Evolutionary conservation across 64 coral and sea anemone species (phyloP).

Genomic region (Hydrozoanthus tunicans): DNA sequence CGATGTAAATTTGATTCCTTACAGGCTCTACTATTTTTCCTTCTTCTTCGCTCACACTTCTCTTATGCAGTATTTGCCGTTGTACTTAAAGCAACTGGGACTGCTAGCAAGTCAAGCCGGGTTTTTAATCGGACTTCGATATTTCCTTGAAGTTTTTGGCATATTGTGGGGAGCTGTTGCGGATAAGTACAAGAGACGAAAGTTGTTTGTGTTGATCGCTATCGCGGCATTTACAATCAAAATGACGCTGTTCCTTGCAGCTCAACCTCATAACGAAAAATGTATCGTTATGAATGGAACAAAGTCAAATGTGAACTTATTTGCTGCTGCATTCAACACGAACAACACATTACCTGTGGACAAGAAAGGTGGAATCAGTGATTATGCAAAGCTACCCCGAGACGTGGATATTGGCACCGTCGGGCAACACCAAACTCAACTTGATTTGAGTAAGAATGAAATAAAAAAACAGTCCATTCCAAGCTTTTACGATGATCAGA

Average conservation of each 20-base stretch:
- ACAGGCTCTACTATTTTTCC: slow-evolving; percentile 27
- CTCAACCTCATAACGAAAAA: slow-evolving; percentile 13
- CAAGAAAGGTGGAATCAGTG: not conserved
- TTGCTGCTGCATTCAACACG: not conserved
- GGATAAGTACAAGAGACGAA: slow-evolving; percentile 37
- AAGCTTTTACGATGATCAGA: not conserved
- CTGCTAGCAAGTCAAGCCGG: slow-evolving; percentile 24
- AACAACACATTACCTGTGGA: not conserved
- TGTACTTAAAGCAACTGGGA: slow-evolving; percentile 44
- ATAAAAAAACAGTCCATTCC: not conserved
- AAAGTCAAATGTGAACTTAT: not conserved
- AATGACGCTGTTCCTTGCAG: slow-evolving; percentile 23
- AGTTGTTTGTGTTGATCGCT: slow-evolving; percentile 32
- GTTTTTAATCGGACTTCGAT: slow-evolving; percentile 11
- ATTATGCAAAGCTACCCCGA: not conserved
- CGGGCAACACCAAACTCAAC: not conserved
- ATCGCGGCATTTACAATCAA: slow-evolving; percentile 17
- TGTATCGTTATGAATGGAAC: slow-evolving; percentile 1
- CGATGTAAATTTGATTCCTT: slow-evolving; percentile 42
- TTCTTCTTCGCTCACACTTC: slow-evolving; percentile 36
- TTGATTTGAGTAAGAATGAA: not conserved
- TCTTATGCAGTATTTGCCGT: slow-evolving; percentile 9
- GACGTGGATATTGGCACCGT: not conserved
- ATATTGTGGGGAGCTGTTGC: slow-evolving; percentile 24
- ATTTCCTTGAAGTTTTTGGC: slow-evolving; percentile 47